These are phyloP conservation scores for Rhabdomys dilectus DNA, from an alignment of 2,113 vertebrate genomes.

Conservation along the genomic window DNA sequence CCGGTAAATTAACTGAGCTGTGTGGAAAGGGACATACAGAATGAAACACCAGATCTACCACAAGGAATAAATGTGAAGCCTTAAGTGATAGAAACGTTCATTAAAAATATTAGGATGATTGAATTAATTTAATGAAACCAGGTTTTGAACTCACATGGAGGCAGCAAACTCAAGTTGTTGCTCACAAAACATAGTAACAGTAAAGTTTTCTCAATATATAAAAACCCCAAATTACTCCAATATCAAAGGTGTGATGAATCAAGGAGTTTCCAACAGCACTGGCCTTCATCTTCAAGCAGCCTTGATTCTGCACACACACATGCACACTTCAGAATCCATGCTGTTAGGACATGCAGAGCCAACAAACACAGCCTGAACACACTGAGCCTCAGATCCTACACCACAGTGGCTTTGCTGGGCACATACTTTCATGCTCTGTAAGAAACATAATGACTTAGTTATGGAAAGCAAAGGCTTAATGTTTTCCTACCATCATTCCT, in stretches of 20 bases:
- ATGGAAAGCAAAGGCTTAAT: background rate
- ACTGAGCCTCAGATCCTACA: background rate
- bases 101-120: background rate
- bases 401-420: background rate
- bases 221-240: no score
- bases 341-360: background rate
- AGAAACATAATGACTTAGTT: background rate
- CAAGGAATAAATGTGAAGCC: background rate
- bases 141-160: background rate
- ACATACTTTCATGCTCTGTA: background rate
- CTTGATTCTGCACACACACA: background rate
- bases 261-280: background rate
- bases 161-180: background rate
- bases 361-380: background rate
- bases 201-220: background rate
- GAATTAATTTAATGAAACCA: no score
- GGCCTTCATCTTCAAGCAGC: background rate
- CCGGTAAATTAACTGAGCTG: background rate
- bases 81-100: background rate
- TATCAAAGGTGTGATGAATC: background rate
- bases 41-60: background rate
- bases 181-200: background rate
- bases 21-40: background rate
- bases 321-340: no score
- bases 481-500: background rate